phyloP scores from a whole-genome alignment of 2,113 vertebrate genomes.

The Atherinomorus stipes region DNA sequence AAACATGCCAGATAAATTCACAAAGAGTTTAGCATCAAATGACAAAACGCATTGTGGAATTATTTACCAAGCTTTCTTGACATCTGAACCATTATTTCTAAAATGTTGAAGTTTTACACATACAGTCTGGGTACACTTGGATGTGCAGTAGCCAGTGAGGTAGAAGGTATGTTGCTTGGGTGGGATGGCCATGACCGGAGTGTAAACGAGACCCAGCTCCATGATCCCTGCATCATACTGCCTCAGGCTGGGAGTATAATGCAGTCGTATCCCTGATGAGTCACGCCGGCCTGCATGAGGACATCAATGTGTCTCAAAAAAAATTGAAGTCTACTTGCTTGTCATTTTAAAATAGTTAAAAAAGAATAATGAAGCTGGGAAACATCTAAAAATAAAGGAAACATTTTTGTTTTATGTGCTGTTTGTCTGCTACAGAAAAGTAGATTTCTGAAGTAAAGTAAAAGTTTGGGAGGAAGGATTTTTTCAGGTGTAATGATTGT shows the following conservation, averaged over 20 bases:
- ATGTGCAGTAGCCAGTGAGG: conserved; percentile 92
- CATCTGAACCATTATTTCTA: conserved; percentile 1
- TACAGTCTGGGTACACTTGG: conserved; percentile 91
- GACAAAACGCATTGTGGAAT: conserved; percentile 7
- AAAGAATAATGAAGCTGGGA: background rate
- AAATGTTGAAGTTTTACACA: conserved; percentile 46
- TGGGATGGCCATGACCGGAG: conserved; percentile 92
- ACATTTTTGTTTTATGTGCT: background rate
- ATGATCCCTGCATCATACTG: conserved; percentile 90
- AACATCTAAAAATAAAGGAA: background rate
- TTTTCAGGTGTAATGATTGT: background rate
- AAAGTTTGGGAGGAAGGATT: background rate
- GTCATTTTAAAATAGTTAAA: background rate
- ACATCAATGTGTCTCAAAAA: background rate
- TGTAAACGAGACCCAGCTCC: conserved; percentile 97
- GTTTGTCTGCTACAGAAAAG: background rate
- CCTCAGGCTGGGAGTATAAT: conserved; percentile 87
- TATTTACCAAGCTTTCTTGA: background rate
- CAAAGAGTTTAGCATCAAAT: background rate
- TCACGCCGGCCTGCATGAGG: conserved; percentile 83
- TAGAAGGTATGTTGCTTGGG: conserved; percentile 83
- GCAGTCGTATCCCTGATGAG: conserved; percentile 91
- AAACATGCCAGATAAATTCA: background rate
- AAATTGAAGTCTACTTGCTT: background rate
- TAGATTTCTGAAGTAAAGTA: conserved; percentile 1